A percentile compares a stretch with the other conserved stretches of the same genome.
phyloP scores from a whole-genome alignment of 2,797 vertebrate species.

The Poliocrania exsul region DNA sequence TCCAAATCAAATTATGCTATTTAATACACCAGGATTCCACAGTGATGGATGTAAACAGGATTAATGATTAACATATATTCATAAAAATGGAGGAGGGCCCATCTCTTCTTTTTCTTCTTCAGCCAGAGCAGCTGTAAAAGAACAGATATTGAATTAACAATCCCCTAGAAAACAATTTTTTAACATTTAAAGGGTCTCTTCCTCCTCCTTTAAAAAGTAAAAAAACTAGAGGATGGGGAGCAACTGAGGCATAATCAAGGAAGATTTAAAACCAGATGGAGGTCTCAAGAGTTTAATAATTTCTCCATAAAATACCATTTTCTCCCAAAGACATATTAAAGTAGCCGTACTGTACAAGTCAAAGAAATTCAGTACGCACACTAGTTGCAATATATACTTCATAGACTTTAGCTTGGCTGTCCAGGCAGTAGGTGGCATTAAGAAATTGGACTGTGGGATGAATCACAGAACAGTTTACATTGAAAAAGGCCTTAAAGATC shows the following conservation, averaged over 20 bases:
- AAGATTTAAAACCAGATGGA: background rate
- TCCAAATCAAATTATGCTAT: background rate
- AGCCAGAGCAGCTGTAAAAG: background rate
- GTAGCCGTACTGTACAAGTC: background rate
- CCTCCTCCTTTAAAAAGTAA: background rate
- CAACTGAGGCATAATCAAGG: background rate
- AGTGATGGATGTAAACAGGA: background rate
- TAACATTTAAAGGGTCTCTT: background rate
- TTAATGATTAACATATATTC: background rate
- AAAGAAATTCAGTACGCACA: background rate
- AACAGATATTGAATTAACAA: background rate
- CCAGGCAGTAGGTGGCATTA: background rate
- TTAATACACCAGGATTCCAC: background rate
- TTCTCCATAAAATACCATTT: background rate
- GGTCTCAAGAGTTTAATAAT: background rate
- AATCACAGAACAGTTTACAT: background rate
- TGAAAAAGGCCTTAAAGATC: background rate
- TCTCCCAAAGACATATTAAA: background rate
- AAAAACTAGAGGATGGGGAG: background rate
- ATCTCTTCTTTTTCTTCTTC: background rate
- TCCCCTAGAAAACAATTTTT: background rate
- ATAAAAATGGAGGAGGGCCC: background rate
- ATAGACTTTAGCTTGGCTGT: background rate
- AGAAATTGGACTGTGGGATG: background rate
- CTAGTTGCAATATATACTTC: background rate